Base-by-base conservation (phyloP, 2,888 invertebrate genomes). In the Eupeodes latifasciatus region DNA sequence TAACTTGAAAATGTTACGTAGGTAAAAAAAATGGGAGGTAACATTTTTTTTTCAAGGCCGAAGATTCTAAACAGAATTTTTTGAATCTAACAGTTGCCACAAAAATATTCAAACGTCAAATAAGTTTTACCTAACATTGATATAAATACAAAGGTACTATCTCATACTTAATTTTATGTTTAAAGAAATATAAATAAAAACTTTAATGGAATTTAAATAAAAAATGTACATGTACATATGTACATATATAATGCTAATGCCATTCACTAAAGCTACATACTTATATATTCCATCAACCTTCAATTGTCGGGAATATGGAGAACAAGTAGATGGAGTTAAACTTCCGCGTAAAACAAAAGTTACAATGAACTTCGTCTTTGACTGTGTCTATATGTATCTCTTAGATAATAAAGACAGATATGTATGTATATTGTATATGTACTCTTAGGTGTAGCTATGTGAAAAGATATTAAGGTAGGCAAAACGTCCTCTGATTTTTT, bases 331-430 rank as follows among this genome's bases (percentile, higher is more conserved):
- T 47, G 61, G 59, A 51, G 71, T 61, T 61, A 76, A 83, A 57
- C 76, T 76, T 86, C 82, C 82, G 71, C 47, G 64, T 71, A 75
- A 85, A 57, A 82, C 75, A 79, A 86, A 82, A 76, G 86, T 80
- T 83, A 72, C 86, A 87, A 80, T 83, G 83, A 87, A 83, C 79
- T 79, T 61, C 71, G 72, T 53, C 82, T 76, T 49, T 49, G 44
- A 64, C 12, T 64, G 19, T 64, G 57, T 71, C 84, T 85, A 64
- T 53, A 19, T 72, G 59, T 59, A 34, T 74, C 67, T 40, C 12
- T 64, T 36, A 62, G 27, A 72, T 16, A 74, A n/a, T 36, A 16
- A 16, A 53, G 10, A 59, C 11, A 66, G 34, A 53, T 11, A 53
- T 1, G n/a, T 14, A 34, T 11, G 19, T 19, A 19, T 19, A 19